Base-by-base conservation (phyloP, 2,888 invertebrate genomes). In the Oasisia sp. region DNA sequence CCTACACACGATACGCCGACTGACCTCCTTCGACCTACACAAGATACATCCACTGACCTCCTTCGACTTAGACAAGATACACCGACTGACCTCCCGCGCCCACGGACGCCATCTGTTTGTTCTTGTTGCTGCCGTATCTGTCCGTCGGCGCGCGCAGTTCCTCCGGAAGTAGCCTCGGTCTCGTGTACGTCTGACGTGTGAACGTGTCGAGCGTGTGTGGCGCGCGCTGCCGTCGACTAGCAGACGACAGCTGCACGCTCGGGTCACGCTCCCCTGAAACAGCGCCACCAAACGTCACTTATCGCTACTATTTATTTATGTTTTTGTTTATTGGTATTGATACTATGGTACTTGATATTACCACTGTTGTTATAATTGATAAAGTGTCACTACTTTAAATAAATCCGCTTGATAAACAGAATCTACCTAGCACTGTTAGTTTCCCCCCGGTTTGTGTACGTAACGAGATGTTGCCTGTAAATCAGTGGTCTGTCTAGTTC, bases 121-220 rank as follows among this genome's bases (percentile, higher is more conserved):
- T 56, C 32, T 32, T 32, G 45, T 92, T 92, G 32, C 92, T 89
- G 58, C 89, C 92, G 44, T 92, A 92, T 89, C 92, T 50, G 32
- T 74, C 58, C 32, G 89, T 92, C 9, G 56, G 38, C 7, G 58
- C 38, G 32, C 89, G 38, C 90, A 92, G 89, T 89, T 89, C 92
- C 91, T 32, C 38, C 89, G 89, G 89, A 7, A 92, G 91, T 5
- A 19, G 45, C n/a, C 32, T 56, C 50, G 91, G 91, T 38, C 32
- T 27, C 50, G 44, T 56, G 91, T 91, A 91, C 32, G 91, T 90
- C 45, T 90, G 44, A 19, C 91, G 38, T 19, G 44, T 90, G 38
- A 45, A 44, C 91, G 91, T 44, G 8, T 90, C 32, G 44, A 90
- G 91, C 7, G 91, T 90, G n/a, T 90, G 45, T 4, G 38, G 38